phyloP scores from a whole-genome alignment of 1,140 invertebrate genomes.

The Chrysoperla carnea region DNA sequence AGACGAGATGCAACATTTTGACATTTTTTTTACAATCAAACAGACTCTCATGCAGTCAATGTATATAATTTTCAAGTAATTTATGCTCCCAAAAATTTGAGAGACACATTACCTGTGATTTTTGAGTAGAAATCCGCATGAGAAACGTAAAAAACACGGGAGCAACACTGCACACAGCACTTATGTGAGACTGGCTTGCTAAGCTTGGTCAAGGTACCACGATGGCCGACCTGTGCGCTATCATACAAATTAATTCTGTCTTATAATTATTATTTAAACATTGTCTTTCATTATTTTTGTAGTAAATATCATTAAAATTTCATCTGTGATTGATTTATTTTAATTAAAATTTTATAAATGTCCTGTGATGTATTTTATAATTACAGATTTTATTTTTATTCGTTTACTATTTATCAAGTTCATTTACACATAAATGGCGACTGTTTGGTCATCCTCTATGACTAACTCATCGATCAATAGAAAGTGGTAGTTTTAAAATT shows the following conservation, averaged over 20 bases:
- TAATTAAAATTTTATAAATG: too few species aligned
- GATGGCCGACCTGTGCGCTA: conserved; percentile 17
- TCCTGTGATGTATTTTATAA: too few species aligned
- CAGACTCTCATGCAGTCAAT: not conserved
- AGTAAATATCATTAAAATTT: too few species aligned
- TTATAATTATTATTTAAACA: not conserved
- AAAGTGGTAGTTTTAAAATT: not conserved
- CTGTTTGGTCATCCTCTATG: not conserved
- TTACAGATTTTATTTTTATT: too few species aligned
- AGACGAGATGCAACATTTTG: conserved; percentile 9
- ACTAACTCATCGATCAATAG: not conserved
- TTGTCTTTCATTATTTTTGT: not conserved
- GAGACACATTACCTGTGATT: conserved; percentile 19
- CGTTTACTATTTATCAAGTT: too few species aligned
- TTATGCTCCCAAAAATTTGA: conserved; percentile 6
- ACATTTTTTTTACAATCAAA: conserved; percentile 1
- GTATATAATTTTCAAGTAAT: conserved; percentile 1
- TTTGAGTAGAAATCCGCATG: conserved; percentile 18
- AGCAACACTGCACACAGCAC: conserved; percentile 23
- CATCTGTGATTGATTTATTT: too few species aligned
- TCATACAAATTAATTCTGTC: not conserved
- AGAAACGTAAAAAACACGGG: conserved; percentile 21
- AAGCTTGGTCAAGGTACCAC: conserved; percentile 20
- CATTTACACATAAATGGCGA: too few species aligned
- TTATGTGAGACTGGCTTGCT: conserved; percentile 20